These are phyloP conservation scores for Agrotis segetum DNA, from an alignment of 2,888 invertebrate species.

Conservation along the genomic window DNA sequence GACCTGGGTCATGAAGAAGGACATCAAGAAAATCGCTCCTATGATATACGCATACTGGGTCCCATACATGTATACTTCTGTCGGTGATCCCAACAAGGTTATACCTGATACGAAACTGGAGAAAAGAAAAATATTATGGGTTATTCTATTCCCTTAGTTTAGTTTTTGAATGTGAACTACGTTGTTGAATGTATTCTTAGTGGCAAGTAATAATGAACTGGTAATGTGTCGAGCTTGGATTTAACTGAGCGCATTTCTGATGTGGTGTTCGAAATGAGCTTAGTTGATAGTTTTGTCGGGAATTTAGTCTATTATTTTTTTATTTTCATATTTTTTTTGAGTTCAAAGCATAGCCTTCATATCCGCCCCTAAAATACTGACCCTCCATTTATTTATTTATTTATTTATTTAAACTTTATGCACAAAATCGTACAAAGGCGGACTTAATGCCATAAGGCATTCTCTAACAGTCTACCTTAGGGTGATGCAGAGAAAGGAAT, in stretches of 20 bases:
- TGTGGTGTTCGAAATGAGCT: not conserved
- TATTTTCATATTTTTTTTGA: not conserved
- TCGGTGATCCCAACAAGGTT: constrained; percentile 94
- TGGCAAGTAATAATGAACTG: not conserved
- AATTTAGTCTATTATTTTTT: too few species aligned
- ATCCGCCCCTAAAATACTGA: too few species aligned
- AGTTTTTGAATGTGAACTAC: not conserved
- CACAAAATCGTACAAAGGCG: too few species aligned
- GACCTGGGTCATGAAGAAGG: constrained; percentile 92
- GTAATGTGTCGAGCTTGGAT: not conserved
- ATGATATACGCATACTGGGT: constrained; percentile 94
- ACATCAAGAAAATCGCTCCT: constrained; percentile 92
- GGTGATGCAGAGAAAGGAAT: too few species aligned
- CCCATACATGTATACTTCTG: constrained; percentile 95
- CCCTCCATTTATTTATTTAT: too few species aligned
- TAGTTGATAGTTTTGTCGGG: not conserved
- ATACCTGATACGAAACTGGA: constrained; percentile 94
- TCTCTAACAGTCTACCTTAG: too few species aligned
- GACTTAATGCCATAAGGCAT: too few species aligned
- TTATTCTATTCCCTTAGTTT: not conserved
- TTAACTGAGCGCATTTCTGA: not conserved
- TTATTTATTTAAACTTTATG: too few species aligned
- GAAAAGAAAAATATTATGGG: constrained; percentile 14
- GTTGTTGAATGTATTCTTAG: not conserved
- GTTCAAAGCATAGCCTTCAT: not conserved